Evolutionary conservation across 2,113 vertebrate genomes (phyloP).

Genomic region (Columbina picui): DNA sequence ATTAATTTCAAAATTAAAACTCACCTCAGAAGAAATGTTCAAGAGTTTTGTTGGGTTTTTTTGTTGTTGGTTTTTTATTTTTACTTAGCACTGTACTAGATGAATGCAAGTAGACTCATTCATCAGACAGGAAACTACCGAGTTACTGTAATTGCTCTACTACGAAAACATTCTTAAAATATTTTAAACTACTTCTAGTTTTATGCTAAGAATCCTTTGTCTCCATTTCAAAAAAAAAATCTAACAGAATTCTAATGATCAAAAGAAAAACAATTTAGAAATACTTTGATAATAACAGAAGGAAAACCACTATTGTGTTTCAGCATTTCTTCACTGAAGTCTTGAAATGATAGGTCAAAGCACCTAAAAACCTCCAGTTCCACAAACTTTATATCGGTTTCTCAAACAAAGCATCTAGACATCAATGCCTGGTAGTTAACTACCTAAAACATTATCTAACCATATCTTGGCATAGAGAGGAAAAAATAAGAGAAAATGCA

Average conservation of each 20-base stretch:
- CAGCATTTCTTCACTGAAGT: background rate
- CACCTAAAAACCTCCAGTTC: background rate
- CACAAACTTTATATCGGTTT: background rate
- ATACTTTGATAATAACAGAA: background rate
- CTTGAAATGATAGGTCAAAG: background rate
- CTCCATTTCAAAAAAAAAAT: background rate
- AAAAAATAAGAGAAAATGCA: background rate
- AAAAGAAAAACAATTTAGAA: background rate
- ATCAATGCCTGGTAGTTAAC: background rate
- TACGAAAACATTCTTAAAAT: background rate
- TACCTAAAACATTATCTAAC: background rate
- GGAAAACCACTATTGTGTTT: background rate
- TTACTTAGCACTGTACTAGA: background rate
- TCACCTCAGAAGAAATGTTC: background rate
- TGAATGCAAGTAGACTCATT: background rate
- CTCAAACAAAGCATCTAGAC: background rate
- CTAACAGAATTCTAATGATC: background rate
- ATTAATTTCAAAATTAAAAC: background rate
- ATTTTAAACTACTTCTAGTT: background rate
- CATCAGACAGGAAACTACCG: background rate
- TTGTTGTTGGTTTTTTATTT: background rate
- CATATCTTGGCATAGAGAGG: background rate
- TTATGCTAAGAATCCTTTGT: background rate
- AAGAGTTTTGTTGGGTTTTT: background rate
- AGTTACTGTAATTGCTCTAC: background rate